Evolutionary conservation across 2,797 vertebrate genomes (phyloP), one percentile per base, ranked within the genome.

Genomic region (Peromyscus aztecus): DNA sequence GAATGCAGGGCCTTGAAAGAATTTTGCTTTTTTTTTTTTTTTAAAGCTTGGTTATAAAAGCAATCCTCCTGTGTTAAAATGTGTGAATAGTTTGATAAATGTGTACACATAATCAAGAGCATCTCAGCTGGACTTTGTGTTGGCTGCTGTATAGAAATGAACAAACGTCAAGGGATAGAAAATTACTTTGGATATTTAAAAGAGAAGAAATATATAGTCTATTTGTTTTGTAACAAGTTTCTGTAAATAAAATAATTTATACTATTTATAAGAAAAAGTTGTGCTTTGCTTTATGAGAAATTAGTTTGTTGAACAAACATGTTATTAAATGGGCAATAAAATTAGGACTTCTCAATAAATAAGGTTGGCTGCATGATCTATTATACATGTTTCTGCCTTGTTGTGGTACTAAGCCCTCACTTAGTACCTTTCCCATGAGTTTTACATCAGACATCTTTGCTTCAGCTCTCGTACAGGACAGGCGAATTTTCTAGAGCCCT

Each of bases 191-290:
- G 99, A 99, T 99, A 99, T 99, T 99, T 99, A 99, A 99, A 99
- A 99, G 99, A 99, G 97, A 99, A 99, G 99, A 99, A 99, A 99
- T 99, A 99, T 99, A 99, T 99, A 99, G 99, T 99, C 99, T 99
- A 99, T 99, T 99, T 99, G 99, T 99, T 99, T 99, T 99, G 99
- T 99, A 99, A 99, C 99, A 99, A 99, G 99, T 99, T 99, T 99
- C 99, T 99, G 99, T 99, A 99, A 99, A 99, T 99, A 99, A 99
- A 99, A 99, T 99, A 99, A 99, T 99, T 99, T 99, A 99, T 99
- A 99, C 99, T 99, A 99, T 99, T 99, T 99, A 99, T 99, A 99
- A 99, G 99, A 99, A 99, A 99, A 98, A 98, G 40, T 98, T 99
- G 99, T 99, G 98, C 98, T 99, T 99, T 98, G 99, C 99, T 99